Evolutionary conservation across 2,888 invertebrate species (phyloP), one percentile per base, ranked within the genome.

Genomic region (Machimus rusticus): DNA sequence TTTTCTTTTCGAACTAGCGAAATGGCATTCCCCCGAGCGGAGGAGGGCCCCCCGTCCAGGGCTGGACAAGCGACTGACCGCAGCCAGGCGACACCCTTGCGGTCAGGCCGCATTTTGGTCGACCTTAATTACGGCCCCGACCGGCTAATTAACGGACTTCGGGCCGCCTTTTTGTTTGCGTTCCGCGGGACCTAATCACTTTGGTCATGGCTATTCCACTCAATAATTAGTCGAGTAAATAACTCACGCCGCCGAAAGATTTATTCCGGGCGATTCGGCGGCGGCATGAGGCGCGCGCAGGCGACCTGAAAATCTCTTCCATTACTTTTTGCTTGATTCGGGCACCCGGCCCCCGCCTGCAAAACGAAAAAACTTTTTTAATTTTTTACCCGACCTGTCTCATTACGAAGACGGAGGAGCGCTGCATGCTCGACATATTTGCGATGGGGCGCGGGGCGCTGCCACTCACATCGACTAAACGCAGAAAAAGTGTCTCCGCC

Each of bases 131-230:
- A 66, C 74, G 12, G 57, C 37, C 66, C 43, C 12, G 43, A 28
- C 31, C 37, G 37, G 37, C 51, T 84, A 84, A 84, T 84, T 84
- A 84, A 84, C 57, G 43, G n/a, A 31, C 9, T 28, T 37, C 57
- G 31, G 37, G 16, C 43, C 43, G n/a, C 39, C 51, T 34, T 39
- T 84, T 84, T 84, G 84, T 84, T 66, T 84, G 66, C 39, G 39
- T 74, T 84, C n/a, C n/a, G 43, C 51, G 51, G 51, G 8, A 16
- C 57, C 84, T 84, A 84, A 84, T 84, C 84, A 84, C 84, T 39
- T 84, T 66, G 34, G 84, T 37, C 51, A 84, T 51, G 66, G 51
- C 84, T 23, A 66, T 84, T 81, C 51, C 51, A 31, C 51, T 81
- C 55, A 81, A 55, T 81, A 81, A 81, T 81, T 81, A 81, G 81